These are phyloP conservation scores for Resseliella maxima DNA, from an alignment of 2,888 invertebrate genomes.

Conservation along the genomic window DNA sequence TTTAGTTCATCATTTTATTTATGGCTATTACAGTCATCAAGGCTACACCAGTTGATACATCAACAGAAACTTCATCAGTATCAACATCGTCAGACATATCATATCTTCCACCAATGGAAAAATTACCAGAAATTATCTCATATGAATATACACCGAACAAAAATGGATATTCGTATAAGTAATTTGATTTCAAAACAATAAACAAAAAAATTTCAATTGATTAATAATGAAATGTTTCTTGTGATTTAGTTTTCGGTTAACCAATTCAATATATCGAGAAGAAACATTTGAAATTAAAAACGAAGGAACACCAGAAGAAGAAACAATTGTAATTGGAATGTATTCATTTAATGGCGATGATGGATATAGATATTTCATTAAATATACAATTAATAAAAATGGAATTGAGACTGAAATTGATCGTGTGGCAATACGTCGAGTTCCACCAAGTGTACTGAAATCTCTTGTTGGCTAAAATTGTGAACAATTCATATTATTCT, in stretches of 20 bases:
- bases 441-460: background rate
- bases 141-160: background rate
- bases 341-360: background rate
- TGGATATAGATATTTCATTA: slow-evolving; percentile 12
- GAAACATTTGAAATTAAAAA: slow-evolving; percentile 1
- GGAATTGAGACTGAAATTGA: background rate
- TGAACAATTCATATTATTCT: background rate
- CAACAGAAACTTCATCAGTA: background rate
- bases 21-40: background rate
- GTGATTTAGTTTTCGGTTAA: background rate
- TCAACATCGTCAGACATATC: background rate
- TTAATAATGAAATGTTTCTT: background rate
- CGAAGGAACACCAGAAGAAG: background rate
- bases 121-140: background rate
- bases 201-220: background rate
- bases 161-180: background rate
- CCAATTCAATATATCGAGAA: background rate
- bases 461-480: background rate
- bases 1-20: background rate
- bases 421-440: background rate
- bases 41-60: background rate
- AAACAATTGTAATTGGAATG: background rate
- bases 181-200: background rate
- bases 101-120: slow-evolving; percentile 14
- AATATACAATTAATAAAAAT: slow-evolving; percentile 1